These are phyloP conservation scores for Paraplagusia blochii DNA, from an alignment of 2,113 vertebrate genomes.

Conservation along the genomic window DNA sequence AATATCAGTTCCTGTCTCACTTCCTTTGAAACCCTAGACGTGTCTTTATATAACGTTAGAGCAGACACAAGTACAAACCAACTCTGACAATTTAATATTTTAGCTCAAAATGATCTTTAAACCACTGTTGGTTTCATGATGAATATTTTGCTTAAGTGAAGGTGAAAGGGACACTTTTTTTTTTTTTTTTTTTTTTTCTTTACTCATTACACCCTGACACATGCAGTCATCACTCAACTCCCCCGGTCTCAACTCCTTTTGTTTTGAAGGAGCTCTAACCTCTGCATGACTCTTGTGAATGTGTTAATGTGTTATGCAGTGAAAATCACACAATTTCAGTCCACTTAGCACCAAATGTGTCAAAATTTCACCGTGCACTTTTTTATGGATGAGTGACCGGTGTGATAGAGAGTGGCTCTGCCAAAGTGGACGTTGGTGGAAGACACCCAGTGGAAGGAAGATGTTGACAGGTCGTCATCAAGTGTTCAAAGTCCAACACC, in stretches of 20 bases:
- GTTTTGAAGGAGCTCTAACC: slow-evolving; percentile 49
- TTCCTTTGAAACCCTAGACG: too few relatives aligned
- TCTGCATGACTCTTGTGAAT: slow-evolving; percentile 57
- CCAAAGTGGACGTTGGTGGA: slow-evolving; percentile 59
- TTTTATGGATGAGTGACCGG: slow-evolving; percentile 73
- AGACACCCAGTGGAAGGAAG: slow-evolving; percentile 53
- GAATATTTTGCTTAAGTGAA: slow-evolving; percentile 28
- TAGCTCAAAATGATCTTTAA: too few relatives aligned
- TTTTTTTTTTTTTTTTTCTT: slow-evolving; percentile 70
- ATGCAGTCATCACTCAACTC: slow-evolving; percentile 46
- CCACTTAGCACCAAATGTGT: slow-evolving; percentile 73
- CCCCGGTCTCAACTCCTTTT: slow-evolving; percentile 49
- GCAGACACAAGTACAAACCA: too few relatives aligned
- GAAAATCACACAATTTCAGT: slow-evolving; percentile 74
- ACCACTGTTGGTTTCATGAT: neutral
- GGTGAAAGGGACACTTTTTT: slow-evolving; percentile 54
- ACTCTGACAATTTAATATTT: too few relatives aligned
- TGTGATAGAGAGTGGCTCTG: slow-evolving; percentile 58
- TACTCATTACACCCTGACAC: slow-evolving; percentile 59
- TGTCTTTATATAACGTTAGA: too few relatives aligned
- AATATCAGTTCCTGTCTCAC: neutral
- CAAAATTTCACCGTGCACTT: slow-evolving; percentile 71
- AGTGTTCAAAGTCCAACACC: slow-evolving; percentile 57
- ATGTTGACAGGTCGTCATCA: slow-evolving; percentile 72
- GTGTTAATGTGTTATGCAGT: slow-evolving; percentile 75